Percentiles rank a stretch among this genome's conserved stretches.
phyloP scores from a whole-genome alignment of 1,140 invertebrate genomes.

The Tetragonula clypearis region DNA sequence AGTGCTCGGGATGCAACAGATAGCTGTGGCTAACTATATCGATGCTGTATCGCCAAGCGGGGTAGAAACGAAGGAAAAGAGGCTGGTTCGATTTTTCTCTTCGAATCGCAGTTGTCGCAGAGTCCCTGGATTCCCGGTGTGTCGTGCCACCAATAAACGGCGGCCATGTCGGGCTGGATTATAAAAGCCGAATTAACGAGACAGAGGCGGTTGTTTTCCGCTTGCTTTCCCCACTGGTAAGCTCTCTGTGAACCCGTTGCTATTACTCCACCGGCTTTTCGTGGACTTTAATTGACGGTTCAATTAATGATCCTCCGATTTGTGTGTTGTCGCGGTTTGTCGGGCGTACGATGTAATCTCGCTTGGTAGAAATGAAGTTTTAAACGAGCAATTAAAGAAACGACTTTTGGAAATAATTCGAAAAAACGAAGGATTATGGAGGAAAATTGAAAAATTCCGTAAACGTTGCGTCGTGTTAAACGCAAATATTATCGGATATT shows the following conservation, averaged over 20 bases:
- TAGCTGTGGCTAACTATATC: background rate
- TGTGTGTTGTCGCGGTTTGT: background rate
- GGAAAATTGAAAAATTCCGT: background rate
- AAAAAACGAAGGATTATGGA: background rate
- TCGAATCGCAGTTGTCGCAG: constrained; percentile 19
- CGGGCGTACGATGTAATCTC: background rate
- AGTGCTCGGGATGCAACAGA: constrained; percentile 48
- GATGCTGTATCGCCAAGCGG: background rate
- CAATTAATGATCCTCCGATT: background rate
- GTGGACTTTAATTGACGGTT: background rate
- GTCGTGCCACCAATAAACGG: background rate
- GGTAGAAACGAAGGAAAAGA: too few species aligned
- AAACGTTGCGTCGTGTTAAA: background rate
- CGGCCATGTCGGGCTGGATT: background rate
- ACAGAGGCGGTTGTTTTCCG: background rate
- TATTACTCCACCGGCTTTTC: background rate
- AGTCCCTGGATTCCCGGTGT: constrained; percentile 1
- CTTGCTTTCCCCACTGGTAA: background rate
- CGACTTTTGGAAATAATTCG: background rate
- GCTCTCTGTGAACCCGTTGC: background rate
- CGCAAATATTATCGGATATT: background rate
- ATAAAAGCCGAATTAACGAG: constrained; percentile 15
- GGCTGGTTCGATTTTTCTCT: constrained; percentile 33
- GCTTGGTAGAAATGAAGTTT: background rate
- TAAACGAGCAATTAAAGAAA: background rate